Conservation (phyloP, 92 coral and sea anemone species). For the Meandrina meandrites region DNA sequence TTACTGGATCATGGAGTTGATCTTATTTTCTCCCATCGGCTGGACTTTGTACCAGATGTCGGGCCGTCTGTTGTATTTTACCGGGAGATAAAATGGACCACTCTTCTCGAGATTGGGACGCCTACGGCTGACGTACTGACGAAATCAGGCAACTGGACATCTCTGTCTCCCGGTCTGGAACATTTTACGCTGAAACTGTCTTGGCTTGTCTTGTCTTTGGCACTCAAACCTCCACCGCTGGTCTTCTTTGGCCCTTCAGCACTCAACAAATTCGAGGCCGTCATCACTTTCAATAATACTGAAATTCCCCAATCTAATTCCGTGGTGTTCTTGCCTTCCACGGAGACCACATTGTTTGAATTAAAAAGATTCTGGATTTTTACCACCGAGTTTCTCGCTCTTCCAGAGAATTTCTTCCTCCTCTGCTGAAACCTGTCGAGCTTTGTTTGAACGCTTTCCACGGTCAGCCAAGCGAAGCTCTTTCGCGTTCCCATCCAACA, state of each 20-base stretch:
- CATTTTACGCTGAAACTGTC: slow-evolving; percentile 47
- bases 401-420: slow-evolving; percentile 56
- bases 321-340: slow-evolving; percentile 64
- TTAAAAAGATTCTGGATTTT: slow-evolving; percentile 42
- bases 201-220: no score
- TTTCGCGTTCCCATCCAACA: slow-evolving; percentile 17
- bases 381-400: slow-evolving; percentile 41
- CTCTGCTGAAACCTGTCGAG: slow-evolving; percentile 22
- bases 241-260: slow-evolving; percentile 54
- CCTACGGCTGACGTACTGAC: slow-evolving; percentile 13
- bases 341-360: slow-evolving; percentile 63
- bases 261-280: slow-evolving; percentile 5
- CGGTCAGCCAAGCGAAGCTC: slow-evolving; percentile 33
- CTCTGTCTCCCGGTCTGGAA: slow-evolving; percentile 29
- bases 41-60: no score
- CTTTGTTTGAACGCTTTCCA: slow-evolving; percentile 43
- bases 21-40: no score
- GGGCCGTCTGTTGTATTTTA: no score
- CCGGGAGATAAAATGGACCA: background rate
- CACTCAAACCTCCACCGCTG: slow-evolving; percentile 32
- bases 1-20: no score
- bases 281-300: no score
- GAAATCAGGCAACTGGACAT: slow-evolving; percentile 44
- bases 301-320: slow-evolving; percentile 52
- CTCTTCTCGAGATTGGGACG: background rate